phyloP scores from a whole-genome alignment of 2,888 invertebrate genomes.

The Maniola hyperantus region DNA sequence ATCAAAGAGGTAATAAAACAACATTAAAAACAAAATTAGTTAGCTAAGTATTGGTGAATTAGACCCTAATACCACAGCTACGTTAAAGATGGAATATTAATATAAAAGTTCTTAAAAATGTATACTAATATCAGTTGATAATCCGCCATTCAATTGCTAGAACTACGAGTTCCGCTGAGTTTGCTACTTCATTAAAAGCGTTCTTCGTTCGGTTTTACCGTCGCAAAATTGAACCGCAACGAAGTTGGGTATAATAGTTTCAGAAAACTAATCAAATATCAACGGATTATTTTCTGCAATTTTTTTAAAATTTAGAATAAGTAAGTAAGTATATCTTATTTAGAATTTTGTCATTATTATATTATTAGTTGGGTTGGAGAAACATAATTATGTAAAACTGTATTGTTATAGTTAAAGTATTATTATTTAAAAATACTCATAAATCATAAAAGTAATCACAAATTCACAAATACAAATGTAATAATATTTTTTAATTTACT shows the following conservation, averaged over 20 bases:
- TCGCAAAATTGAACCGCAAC: conserved; percentile 15
- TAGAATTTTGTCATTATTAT: too few species aligned
- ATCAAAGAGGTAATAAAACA: not conserved
- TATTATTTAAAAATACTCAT: not conserved
- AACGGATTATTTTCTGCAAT: too few species aligned
- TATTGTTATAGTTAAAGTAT: too few species aligned
- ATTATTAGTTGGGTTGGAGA: too few species aligned
- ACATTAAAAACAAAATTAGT: not conserved
- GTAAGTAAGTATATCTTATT: too few species aligned
- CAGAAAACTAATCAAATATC: too few species aligned
- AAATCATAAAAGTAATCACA: not conserved
- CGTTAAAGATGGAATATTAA: conserved; percentile 10
- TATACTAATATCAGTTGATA: conserved; percentile 13
- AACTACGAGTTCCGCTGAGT: conserved; percentile 23
- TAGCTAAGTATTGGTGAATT: not conserved
- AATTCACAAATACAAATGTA: not conserved
- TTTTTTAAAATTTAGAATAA: too few species aligned
- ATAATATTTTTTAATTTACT: not conserved
- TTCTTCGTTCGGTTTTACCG: conserved; percentile 25
- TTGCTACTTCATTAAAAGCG: conserved; percentile 42
- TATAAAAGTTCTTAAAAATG: conserved; percentile 11
- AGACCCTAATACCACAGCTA: conserved; percentile 5
- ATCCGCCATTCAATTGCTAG: conserved; percentile 17
- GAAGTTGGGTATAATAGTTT: conserved; percentile 1
- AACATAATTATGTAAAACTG: too few species aligned